These are phyloP conservation scores for Antechinus stuartii DNA, from an alignment of 2,113 vertebrate species.

Conservation along the genomic window DNA sequence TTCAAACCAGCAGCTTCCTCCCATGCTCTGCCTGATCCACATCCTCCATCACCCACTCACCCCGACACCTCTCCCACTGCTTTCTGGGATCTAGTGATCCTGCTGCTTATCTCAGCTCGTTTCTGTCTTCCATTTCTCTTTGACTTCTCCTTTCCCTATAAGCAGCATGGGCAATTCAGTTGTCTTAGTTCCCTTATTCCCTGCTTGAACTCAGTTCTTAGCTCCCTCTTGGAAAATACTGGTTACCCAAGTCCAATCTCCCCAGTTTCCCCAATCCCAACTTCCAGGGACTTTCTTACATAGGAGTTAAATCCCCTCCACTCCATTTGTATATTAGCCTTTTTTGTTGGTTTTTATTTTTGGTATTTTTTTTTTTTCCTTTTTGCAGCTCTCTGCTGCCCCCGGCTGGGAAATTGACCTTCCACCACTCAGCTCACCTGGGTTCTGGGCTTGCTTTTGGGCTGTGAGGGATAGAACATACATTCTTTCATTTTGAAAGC, in stretches of 20 bases:
- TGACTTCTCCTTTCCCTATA: not conserved
- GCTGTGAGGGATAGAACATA: not conserved
- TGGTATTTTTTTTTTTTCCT: not conserved
- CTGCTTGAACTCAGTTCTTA: not conserved
- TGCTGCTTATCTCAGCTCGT: not conserved
- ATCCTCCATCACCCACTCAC: not conserved
- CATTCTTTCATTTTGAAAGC: not conserved
- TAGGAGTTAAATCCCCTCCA: slow-evolving; percentile 5
- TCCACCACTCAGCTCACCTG: not conserved
- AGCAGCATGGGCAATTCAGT: not conserved
- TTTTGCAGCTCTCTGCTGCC: not conserved
- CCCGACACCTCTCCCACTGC: not conserved
- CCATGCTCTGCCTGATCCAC: not conserved
- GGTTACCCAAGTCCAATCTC: not conserved
- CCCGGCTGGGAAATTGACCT: not conserved
- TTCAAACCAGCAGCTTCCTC: not conserved
- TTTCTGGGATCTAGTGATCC: not conserved
- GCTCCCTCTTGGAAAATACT: not conserved
- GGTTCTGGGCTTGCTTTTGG: not conserved
- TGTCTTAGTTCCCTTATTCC: not conserved
- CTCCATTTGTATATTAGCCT: not conserved
- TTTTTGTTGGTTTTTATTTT: no score
- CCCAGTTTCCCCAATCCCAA: slow-evolving; percentile 12
- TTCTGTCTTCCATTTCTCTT: not conserved
- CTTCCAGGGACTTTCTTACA: slow-evolving; percentile 26